These are phyloP conservation scores for Jaculus jaculus DNA, from an alignment of 2,113 vertebrate genomes.

Conservation along the genomic window DNA sequence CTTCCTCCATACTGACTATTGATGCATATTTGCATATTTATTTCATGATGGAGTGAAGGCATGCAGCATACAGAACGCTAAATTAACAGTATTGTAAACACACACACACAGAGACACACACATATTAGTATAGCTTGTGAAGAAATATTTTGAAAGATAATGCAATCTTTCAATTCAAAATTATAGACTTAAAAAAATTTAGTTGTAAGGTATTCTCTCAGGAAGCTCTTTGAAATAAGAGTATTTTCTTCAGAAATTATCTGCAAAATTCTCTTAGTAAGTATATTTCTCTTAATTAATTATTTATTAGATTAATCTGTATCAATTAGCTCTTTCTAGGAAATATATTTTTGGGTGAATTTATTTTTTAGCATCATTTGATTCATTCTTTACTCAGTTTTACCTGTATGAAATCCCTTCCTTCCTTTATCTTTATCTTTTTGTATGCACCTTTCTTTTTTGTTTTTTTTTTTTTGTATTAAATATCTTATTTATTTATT, in stretches of 20 bases:
- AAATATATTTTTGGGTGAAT: background rate
- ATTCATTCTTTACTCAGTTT: slow-evolving; percentile 9
- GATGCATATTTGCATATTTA: background rate
- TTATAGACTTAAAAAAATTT: background rate
- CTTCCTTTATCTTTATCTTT: background rate
- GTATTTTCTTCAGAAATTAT: background rate
- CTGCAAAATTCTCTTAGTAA: background rate
- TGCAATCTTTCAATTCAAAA: too few species aligned
- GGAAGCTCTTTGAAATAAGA: background rate
- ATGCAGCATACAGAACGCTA: background rate
- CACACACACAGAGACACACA: background rate
- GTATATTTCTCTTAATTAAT: background rate
- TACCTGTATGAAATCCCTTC: background rate
- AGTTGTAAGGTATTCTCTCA: slow-evolving; percentile 30
- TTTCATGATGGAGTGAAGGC: background rate
- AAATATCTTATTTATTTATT: too few species aligned
- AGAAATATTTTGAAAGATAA: slow-evolving; percentile 4
- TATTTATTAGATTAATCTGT: slow-evolving; percentile 8
- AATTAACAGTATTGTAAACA: background rate
- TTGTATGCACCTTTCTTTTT: background rate
- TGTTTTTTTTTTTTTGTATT: too few species aligned
- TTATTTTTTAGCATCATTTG: slow-evolving; percentile 17
- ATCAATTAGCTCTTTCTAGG: background rate
- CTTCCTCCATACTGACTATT: background rate
- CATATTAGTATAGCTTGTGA: background rate